Conservation (phyloP, 2,888 invertebrate species). For the Mesorhabditis sp. region DNA sequence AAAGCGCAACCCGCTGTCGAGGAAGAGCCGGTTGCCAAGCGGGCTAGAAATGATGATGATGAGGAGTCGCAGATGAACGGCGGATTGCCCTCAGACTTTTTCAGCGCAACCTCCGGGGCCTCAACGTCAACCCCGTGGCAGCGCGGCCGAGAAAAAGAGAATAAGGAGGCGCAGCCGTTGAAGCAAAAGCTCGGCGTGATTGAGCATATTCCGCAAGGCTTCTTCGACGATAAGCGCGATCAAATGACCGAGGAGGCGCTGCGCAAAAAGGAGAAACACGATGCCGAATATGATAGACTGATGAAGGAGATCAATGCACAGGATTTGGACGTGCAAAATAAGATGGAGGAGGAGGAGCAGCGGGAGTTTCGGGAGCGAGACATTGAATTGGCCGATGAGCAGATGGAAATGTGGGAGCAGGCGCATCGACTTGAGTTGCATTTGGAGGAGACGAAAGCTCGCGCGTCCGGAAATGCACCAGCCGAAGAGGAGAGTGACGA, state of each 20-base stretch:
- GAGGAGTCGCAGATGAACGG: neutral
- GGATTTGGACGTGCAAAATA: neutral
- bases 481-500: neutral
- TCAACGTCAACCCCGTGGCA: neutral
- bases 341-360: conserved; percentile 1
- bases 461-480: neutral
- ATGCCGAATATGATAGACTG: conserved; percentile 19
- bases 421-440: neutral
- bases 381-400: conserved; percentile 4
- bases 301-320: conserved; percentile 6
- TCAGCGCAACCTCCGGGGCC: conserved; percentile 13
- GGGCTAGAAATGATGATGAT: conserved; percentile 1
- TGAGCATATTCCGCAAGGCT: conserved; percentile 38
- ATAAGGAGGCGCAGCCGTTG: neutral
- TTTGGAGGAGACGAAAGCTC: neutral
- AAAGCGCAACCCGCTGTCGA: neutral
- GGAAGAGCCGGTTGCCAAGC: neutral
- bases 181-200: conserved; percentile 21
- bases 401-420: conserved; percentile 4
- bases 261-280: conserved; percentile 19
- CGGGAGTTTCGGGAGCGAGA: neutral
- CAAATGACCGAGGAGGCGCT: conserved; percentile 20
- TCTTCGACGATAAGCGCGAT: conserved; percentile 42
- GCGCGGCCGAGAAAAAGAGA: neutral
- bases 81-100: conserved; percentile 21